Conservation (phyloP, 2,888 invertebrate species). For the Desoria tigrina region DNA sequence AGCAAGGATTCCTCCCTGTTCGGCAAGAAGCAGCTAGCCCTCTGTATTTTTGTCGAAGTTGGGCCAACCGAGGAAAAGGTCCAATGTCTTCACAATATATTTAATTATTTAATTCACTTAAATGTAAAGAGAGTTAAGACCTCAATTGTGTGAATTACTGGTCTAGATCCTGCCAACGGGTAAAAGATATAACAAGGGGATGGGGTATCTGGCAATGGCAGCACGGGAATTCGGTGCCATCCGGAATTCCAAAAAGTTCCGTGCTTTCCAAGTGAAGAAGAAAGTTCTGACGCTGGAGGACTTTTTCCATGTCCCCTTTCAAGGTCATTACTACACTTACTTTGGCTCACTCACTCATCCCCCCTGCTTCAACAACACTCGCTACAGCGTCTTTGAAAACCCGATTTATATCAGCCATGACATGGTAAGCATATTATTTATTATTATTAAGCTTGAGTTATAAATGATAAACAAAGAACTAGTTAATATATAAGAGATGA, state of each 20-base stretch:
- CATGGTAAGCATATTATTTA: too few relatives aligned
- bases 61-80: background rate
- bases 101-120: too few relatives aligned
- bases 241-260: background rate
- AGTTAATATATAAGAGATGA: too few relatives aligned
- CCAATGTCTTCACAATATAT: too few relatives aligned
- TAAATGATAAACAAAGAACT: too few relatives aligned
- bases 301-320: constrained; percentile 8
- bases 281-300: constrained; percentile 22
- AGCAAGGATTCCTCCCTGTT: background rate
- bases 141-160: too few relatives aligned
- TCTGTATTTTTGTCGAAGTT: constrained; percentile 25
- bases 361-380: constrained; percentile 28
- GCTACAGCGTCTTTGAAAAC: constrained; percentile 28
- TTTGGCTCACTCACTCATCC: constrained; percentile 26
- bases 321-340: constrained; percentile 27
- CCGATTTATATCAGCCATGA: constrained; percentile 17
- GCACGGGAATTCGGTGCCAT: constrained; percentile 19
- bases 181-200: constrained; percentile 4
- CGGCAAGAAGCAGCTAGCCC: background rate
- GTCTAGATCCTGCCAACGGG: background rate
- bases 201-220: constrained; percentile 8
- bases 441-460: too few relatives aligned
- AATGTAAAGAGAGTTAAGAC: too few relatives aligned
- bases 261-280: background rate